Conservation (phyloP, 2,888 invertebrate species). For the Allygus modestus region DNA sequence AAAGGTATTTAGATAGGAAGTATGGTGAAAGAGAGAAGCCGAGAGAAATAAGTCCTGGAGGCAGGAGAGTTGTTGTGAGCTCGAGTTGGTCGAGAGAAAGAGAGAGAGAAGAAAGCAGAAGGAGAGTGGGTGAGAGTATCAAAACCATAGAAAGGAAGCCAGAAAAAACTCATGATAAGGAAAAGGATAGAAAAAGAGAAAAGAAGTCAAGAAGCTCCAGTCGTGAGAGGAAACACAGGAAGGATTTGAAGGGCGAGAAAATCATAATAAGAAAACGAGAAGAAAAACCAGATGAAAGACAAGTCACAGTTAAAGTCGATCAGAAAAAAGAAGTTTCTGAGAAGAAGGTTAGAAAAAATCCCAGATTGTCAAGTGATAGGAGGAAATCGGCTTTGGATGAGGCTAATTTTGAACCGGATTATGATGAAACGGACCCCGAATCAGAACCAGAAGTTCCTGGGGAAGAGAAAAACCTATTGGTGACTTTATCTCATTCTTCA, state of each 20-base stretch:
- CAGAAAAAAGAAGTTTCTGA: constrained; percentile 52
- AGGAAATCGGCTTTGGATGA: constrained; percentile 79
- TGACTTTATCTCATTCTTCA: constrained; percentile 26
- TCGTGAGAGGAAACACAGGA: constrained; percentile 58
- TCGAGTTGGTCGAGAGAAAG: constrained; percentile 59
- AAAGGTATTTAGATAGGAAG: constrained; percentile 58
- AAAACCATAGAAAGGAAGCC: constrained; percentile 50
- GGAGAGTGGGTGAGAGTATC: constrained; percentile 66
- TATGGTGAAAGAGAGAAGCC: constrained; percentile 56
- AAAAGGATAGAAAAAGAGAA: constrained; percentile 53
- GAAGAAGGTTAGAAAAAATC: constrained; percentile 61
- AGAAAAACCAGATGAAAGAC: constrained; percentile 60
- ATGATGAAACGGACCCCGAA: constrained; percentile 79
- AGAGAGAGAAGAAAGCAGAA: constrained; percentile 63
- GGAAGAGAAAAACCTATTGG: constrained; percentile 62
- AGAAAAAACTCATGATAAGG: constrained; percentile 52
- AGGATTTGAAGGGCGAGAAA: constrained; percentile 59
- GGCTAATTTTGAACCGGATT: constrained; percentile 86
- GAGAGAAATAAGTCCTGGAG: constrained; percentile 55
- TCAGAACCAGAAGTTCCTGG: constrained; percentile 71
- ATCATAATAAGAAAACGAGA: constrained; percentile 49
- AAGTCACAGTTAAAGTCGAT: constrained; percentile 55
- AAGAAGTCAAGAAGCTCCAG: constrained; percentile 62
- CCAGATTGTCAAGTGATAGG: constrained; percentile 61
- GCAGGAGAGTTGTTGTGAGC: constrained; percentile 59